Evolutionary conservation across 2,113 vertebrate species (phyloP).

Genomic region (human (Homo sapiens)): DNA sequence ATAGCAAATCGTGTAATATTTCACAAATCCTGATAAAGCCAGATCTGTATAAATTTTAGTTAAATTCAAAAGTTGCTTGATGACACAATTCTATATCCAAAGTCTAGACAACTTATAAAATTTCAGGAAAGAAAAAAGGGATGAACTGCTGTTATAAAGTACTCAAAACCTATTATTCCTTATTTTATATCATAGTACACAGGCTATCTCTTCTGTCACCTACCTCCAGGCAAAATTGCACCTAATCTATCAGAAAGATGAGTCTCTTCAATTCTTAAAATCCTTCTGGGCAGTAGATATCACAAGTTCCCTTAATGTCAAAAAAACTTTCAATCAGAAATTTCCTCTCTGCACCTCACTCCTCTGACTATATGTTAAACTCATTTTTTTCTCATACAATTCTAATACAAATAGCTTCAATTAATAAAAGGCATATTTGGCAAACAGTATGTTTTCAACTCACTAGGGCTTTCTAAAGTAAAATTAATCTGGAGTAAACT

Average conservation of each 20-base stretch:
- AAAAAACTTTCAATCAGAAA: conserved; percentile 41
- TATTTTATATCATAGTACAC: conserved; percentile 36
- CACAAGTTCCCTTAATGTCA: neutral
- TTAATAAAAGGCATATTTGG: neutral
- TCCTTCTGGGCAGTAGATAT: conserved; percentile 15
- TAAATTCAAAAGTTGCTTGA: conserved; percentile 33
- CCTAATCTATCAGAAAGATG: conserved; percentile 59
- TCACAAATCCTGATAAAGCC: neutral
- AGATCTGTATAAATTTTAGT: conserved; percentile 30
- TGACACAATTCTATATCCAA: neutral
- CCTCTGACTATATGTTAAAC: neutral
- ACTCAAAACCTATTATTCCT: conserved; percentile 64
- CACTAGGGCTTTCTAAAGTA: neutral
- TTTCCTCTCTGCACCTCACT: neutral
- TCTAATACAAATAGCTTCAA: neutral
- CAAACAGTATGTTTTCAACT: neutral
- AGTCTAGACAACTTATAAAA: conserved; percentile 48
- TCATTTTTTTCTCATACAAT: neutral
- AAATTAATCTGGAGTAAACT: neutral
- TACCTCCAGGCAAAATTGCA: conserved; percentile 60
- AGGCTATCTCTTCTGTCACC: conserved; percentile 36
- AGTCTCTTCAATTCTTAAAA: conserved; percentile 59
- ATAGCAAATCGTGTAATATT: neutral
- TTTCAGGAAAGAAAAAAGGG: conserved; percentile 13
- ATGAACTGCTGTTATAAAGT: conserved; percentile 44